Base-by-base conservation (phyloP, 2,888 invertebrate genomes). In the Erpobdella octoculata region DNA sequence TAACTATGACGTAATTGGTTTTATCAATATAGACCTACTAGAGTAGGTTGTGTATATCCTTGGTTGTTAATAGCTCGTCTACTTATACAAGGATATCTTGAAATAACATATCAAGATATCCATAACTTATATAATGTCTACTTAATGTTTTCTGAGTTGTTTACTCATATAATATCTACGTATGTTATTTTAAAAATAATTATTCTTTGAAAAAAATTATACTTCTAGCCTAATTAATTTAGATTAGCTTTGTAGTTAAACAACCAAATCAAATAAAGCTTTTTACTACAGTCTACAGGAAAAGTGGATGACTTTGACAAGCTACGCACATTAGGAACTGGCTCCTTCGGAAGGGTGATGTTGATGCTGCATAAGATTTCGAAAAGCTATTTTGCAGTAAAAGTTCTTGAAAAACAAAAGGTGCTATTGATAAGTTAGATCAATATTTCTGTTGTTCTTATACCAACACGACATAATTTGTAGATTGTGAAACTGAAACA, bases 361-460 rank as follows among this genome's bases (percentile, higher is more conserved):
- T 92, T 98, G 83, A 98, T 98, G 62, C 95, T 97, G 86, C 93
- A 97, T 85, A 97, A 96, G 86, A 90, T 91, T 73, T 91, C 91
- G 81, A 93, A 93, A 87, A 92, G 94, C 85, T 97, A 92, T 85
- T 98, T 92, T 85, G 98, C 98, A 80, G 99, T 99, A 97, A 99
- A 99, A 88, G 99, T 99, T 84, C 89, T 99, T 82, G 97, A 99
- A 85, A 98, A 99, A 88, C 97, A 98, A 85, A 99, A 98, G 89
- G 96, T 86, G 31, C n/a, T n/a, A n/a, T n/a, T n/a, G n/a, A n/a
- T n/a, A n/a, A n/a, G n/a, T n/a, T n/a, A n/a, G n/a, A n/a, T n/a
- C n/a, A n/a, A n/a, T n/a, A n/a, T n/a, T n/a, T n/a, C n/a, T n/a
- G n/a, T n/a, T n/a, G 1, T 8, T 53, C 28, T 5, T n/a, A 48